These are phyloP conservation scores for Sebastes nivosus DNA, from an alignment of 2,797 vertebrate genomes.

Conservation along the genomic window DNA sequence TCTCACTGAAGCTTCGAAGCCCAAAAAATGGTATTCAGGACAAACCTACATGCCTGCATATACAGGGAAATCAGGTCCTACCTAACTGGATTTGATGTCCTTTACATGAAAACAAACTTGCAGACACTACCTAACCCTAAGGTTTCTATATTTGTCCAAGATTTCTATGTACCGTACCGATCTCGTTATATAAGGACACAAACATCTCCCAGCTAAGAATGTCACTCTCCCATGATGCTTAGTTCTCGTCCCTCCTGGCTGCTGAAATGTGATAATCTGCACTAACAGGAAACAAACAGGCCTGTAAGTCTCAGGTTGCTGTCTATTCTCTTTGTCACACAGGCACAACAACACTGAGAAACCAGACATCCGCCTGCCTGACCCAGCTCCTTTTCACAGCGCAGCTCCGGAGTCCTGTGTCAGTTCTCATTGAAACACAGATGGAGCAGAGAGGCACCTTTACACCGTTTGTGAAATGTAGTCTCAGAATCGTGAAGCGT, in stretches of 20 bases:
- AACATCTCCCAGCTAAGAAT: constrained; percentile 40
- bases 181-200: constrained; percentile 34
- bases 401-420: constrained; percentile 34
- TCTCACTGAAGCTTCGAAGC: too few species aligned
- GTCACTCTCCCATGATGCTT: constrained; percentile 62
- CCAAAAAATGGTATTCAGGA: too few species aligned
- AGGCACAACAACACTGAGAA: constrained; percentile 48
- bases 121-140: not conserved
- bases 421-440: constrained; percentile 29
- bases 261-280: constrained; percentile 77
- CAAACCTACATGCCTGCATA: not conserved
- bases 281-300: constrained; percentile 73
- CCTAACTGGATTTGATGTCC: not conserved
- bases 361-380: constrained; percentile 63
- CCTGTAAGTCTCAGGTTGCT: constrained; percentile 68
- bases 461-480: not conserved
- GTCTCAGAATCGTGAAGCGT: not conserved
- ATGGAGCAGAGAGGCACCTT: constrained; percentile 19
- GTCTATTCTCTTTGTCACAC: constrained; percentile 65
- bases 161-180: constrained; percentile 21
- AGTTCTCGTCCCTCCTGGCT: constrained; percentile 51
- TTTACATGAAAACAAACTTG: not conserved
- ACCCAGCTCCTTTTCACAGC: constrained; percentile 35
- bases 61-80: not conserved
- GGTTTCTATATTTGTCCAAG: not conserved